A percentile compares a stretch with the other conserved stretches of the same genome.
Conservation (phyloP, 2,113 vertebrate genomes). For the Rhinopomastus cyanomelas region DNA sequence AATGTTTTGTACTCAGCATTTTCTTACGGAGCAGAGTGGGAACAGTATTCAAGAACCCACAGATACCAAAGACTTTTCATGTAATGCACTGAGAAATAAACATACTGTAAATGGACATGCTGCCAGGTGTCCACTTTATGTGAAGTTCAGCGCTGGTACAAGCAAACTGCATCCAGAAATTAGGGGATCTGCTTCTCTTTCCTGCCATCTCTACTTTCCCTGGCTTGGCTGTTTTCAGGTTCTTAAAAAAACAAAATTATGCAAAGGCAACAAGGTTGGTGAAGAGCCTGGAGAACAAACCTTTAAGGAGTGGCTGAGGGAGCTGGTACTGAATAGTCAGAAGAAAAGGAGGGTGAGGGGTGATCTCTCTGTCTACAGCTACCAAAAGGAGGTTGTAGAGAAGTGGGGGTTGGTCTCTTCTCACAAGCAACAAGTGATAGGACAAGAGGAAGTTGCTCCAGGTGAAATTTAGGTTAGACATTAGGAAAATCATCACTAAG, state of each 20-base stretch:
- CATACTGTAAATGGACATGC: conserved; percentile 57
- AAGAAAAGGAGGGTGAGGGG: no score
- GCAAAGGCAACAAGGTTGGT: no score
- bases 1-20: conserved; percentile 71
- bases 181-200: neutral
- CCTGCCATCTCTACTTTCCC: neutral
- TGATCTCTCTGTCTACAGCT: no score
- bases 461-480: no score
- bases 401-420: no score
- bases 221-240: neutral
- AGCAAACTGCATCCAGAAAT: neutral
- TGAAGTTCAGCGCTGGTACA: neutral
- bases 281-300: no score
- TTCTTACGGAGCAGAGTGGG: conserved; percentile 67
- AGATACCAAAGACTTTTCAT: conserved; percentile 73
- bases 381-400: no score
- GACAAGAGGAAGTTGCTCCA: no score
- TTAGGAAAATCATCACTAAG: no score
- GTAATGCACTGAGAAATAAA: conserved; percentile 81
- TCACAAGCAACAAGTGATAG: no score
- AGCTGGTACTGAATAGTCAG: no score
- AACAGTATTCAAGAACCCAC: conserved; percentile 69
- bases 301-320: no score
- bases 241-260: neutral
- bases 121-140: neutral